Base-by-base conservation (phyloP, 2,797 vertebrate species). In the Petrocephalus schoutedeni region DNA sequence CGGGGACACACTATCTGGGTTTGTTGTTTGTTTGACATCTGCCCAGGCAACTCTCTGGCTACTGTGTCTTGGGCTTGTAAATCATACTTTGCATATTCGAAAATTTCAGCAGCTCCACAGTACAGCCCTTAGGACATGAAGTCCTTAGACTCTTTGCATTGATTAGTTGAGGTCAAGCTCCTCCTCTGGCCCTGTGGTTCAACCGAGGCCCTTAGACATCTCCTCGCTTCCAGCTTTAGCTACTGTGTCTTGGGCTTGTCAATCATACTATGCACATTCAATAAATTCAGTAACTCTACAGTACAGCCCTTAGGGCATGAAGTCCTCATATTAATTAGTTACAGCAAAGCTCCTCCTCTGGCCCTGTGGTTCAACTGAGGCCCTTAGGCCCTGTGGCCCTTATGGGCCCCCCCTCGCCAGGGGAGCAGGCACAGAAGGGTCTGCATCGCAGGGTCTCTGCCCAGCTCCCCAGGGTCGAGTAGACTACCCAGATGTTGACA, bases 201-300 rank as follows among this genome's bases (percentile, higher is more conserved):
- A 41, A 41, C 41, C 41, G 4, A 41, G 41, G 41, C 41, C 41
- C 41, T 41, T 41, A 41, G 41, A 41, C 87, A 67, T 86, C 82
- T 89, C 87, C 87, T 85, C 54, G 82, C 86, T 51, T 88, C 88
- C 87, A 59, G 21, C 21, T 32, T 12, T 16, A 3, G 21, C 14
- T 32, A 9, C 56, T 0, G 2, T 36, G 51, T 57, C 23, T 14
- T 85, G 57, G 45, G 16, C 32, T 41, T 86, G 28, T 10, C 41
- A 45, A 86, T 32, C 0, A 5, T 21, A 41, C 23, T 45, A n/a
- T n/a, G 14, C 32, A 58, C 19, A 58, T 86, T 86, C 32, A 36
- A 59, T 59, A 58, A 36, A 59, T 54, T 32, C 16, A 28, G 23
- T 28, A 57, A 3, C 53, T 32, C 12, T 59, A 41, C 36, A 36